Evolutionary conservation across 2,113 vertebrate genomes (phyloP), one percentile per base, ranked within the genome.

Genomic region (Tychaedon coryphoeus): DNA sequence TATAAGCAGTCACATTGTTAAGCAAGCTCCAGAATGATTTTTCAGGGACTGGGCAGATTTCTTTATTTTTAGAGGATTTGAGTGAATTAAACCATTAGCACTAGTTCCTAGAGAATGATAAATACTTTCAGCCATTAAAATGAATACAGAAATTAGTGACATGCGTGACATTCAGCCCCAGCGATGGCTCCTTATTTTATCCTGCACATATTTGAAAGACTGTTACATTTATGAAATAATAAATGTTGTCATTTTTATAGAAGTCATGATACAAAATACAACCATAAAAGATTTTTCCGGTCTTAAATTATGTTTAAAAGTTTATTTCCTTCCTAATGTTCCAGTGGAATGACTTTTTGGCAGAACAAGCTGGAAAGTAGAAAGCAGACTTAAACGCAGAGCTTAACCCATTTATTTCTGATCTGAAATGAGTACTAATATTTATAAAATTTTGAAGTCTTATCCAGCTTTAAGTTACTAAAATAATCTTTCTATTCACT

Each of bases 241-340:
- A 83, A 65, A 90, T 92, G 38, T 38, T 86, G 84, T 62, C 26
- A 62, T 75, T 94, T 92, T 90, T 60, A 75, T 70, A 80, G 72
- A 93, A 75, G 31, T 58, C 25, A 85, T 48, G 48, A 82, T 67
- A 87, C 33, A 94, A 80, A 96, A 92, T 82, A 93, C 11, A 86
- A 78, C 45, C 78, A 72, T 88, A 92, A 86, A 95, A 91, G 34
- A 87, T 42, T 91, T 85, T 96, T 97, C 78, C 71, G 26, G 87
- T 77, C 83, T 87, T 96, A 95, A 94, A 90, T 95, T 78, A 89
- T 79, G 66, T 92, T 94, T 95, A 94, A 87, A 96, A 92, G 83
- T 82, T 96, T 76, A 95, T 84, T 97, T 97, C 91, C 96, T 97
- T 97, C 75, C 90, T 96, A 95, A 94, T 89, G 81, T 91, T 94